phyloP scores from a whole-genome alignment of 1,140 invertebrate species.

The Caerostris darwini region DNA sequence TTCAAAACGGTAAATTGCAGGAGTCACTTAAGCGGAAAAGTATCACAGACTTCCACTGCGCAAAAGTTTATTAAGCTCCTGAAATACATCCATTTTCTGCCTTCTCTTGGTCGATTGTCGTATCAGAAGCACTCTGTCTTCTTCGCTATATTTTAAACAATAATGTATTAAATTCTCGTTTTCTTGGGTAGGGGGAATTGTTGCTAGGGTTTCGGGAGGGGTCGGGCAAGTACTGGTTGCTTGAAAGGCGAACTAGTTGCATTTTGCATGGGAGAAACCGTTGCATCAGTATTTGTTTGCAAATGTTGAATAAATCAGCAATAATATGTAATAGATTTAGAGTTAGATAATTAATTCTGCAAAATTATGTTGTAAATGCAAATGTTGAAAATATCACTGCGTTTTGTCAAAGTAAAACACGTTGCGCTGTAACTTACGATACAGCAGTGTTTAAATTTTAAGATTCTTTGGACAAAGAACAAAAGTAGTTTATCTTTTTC shows the following conservation, averaged over 20 bases:
- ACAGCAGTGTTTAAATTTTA: too few species aligned
- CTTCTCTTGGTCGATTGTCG: background rate
- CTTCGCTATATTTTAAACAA: conserved; percentile 23
- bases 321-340: too few species aligned
- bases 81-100: background rate
- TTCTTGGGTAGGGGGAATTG: background rate
- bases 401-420: too few species aligned
- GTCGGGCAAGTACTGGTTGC: background rate
- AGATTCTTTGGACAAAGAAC: too few species aligned
- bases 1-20: conserved; percentile 23
- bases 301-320: too few species aligned
- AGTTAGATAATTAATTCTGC: too few species aligned
- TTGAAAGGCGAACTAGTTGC: background rate
- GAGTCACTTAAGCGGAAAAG: conserved; percentile 23
- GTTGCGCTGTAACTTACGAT: too few species aligned
- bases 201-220: background rate
- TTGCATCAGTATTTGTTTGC: background rate
- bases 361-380: too few species aligned
- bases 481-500: too few species aligned
- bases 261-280: background rate
- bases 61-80: conserved; percentile 32
- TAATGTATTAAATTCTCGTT: conserved; percentile 14
- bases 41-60: background rate
- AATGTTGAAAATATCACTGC: too few species aligned
- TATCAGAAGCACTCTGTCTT: background rate